Evolutionary conservation across 2,113 vertebrate species (phyloP), one percentile per base, ranked within the genome.

Genomic region (Poecile atricapillus): DNA sequence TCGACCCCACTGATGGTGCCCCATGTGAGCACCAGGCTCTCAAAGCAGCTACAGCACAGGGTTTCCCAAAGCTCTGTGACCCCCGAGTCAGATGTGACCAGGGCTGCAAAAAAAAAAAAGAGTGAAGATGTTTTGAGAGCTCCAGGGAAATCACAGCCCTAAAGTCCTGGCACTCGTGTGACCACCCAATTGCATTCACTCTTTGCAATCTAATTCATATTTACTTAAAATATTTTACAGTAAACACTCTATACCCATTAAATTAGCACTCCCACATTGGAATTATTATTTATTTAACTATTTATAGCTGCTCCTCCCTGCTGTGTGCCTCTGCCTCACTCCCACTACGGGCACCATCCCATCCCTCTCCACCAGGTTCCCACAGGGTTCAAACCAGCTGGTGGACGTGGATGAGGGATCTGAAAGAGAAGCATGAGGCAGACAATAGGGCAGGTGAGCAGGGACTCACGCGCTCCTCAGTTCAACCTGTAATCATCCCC

Each of bases 401-500:
- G 19, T 7, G 52, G 89, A 69, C 0, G 2, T 24, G 75, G 82
- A 65, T 0, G 3, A 81, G 68, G 19, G 93, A 74, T 21, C 14
- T 10, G 35, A 33, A 25, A 65, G 37, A 80, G 55, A 7, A 82
- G 44, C 2, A 1, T 1, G 15, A 64, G 68, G 56, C 68, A 93
- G 77, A 46, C 50, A 43, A 44, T 11, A 56, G 81, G 81, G 47
- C 73, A 41, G 75, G 80, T 91, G 87, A 93, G 68, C n/a, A 2
- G 71, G 68, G 91, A 35, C 90, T 93, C 87, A 77, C 13, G 12
- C 4, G 1, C 71, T 93, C 60, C 82, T 91, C 2, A 1, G 15
- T 73, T 93, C n/a, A 94, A 87, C 91, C 80, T 31, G 52, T 81
- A 94, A 96, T 76, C 78, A 89, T 74, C 94, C 92, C 87, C 33